These are phyloP conservation scores for Sebastes dallii DNA, from an alignment of 2,797 vertebrate genomes.

Conservation along the genomic window DNA sequence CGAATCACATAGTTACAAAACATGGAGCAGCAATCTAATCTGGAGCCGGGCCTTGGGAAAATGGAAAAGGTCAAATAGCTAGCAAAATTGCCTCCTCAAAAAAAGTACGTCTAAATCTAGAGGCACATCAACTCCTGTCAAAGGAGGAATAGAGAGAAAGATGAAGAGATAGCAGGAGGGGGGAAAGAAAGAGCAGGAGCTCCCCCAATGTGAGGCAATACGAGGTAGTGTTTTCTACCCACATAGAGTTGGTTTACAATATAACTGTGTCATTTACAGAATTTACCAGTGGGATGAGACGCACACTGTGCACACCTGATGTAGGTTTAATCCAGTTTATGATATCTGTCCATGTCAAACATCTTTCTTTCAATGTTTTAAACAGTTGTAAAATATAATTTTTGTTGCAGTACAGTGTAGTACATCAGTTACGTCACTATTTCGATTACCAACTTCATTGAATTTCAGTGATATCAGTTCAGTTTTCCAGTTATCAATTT, in stretches of 20 bases:
- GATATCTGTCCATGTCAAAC: neutral
- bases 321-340: neutral
- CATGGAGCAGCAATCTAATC: constrained; percentile 82
- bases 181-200: constrained; percentile 54
- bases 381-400: neutral
- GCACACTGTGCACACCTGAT: neutral
- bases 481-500: neutral
- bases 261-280: neutral
- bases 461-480: neutral
- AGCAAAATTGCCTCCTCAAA: constrained; percentile 81
- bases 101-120: constrained; percentile 83
- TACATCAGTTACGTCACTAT: neutral
- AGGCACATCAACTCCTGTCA: constrained; percentile 78
- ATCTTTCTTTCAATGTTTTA: neutral
- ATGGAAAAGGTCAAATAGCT: constrained; percentile 86
- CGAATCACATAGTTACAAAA: constrained; percentile 82
- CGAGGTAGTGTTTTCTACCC: constrained; percentile 19
- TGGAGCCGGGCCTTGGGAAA: constrained; percentile 83
- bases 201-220: constrained; percentile 46
- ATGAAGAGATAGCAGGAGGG: constrained; percentile 62
- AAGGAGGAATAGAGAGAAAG: constrained; percentile 61
- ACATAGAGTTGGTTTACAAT: neutral
- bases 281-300: neutral
- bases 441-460: neutral
- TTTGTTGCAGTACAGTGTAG: neutral